A percentile compares a stretch with the other conserved stretches of the same genome.
These are phyloP conservation scores for Erebia palarica DNA, from an alignment of 2,888 invertebrate genomes.

Conservation along the genomic window DNA sequence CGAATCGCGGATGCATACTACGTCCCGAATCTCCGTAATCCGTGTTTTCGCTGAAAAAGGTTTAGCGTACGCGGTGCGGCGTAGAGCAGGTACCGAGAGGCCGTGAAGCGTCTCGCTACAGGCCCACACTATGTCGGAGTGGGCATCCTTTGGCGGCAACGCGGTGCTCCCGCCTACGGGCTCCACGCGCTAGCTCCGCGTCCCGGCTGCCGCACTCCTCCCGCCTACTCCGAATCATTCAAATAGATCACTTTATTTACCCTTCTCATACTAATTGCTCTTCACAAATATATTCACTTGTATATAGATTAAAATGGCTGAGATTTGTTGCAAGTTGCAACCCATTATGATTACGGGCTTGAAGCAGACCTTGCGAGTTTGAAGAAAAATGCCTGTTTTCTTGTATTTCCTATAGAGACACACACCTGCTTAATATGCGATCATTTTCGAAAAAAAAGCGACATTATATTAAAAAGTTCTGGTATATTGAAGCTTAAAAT, in stretches of 20 bases:
- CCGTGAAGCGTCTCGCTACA: constrained; percentile 66
- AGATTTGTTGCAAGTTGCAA: constrained; percentile 21
- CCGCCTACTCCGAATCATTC: constrained; percentile 55
- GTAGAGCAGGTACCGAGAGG: constrained; percentile 37
- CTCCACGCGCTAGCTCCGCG: constrained; percentile 41
- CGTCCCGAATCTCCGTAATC: constrained; percentile 26
- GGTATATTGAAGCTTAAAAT: background rate
- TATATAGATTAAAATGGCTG: constrained; percentile 32
- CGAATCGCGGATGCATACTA: constrained; percentile 38
- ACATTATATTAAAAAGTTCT: no score
- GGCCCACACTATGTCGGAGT: constrained; percentile 61
- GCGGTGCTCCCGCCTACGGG: constrained; percentile 59
- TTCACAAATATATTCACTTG: constrained; percentile 34
- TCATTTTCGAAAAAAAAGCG: no score
- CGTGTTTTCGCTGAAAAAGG: constrained; percentile 36
- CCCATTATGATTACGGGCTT: constrained; percentile 5
- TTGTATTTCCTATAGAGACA: background rate
- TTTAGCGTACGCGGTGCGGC: constrained; percentile 34
- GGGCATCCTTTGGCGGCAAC: constrained; percentile 57
- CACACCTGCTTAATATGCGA: no score
- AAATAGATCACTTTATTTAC: constrained; percentile 50
- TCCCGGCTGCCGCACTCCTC: constrained; percentile 48
- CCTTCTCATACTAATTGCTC: constrained; percentile 42
- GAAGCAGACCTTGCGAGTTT: background rate
- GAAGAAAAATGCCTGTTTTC: background rate